Base-by-base conservation (phyloP, 2,888 invertebrate species). In the Tipula lateralis region DNA sequence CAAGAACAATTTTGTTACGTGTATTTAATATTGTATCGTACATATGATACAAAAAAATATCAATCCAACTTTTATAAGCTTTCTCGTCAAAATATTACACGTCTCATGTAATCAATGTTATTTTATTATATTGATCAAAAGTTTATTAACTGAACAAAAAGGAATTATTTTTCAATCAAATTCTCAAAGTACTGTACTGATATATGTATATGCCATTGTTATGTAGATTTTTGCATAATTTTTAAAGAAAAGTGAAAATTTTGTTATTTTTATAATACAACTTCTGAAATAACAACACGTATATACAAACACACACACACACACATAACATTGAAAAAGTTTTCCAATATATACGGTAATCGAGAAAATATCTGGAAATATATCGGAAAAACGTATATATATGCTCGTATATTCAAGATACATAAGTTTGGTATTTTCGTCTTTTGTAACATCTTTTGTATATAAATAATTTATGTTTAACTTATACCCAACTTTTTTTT, bases 51-150 rank as follows among this genome's bases (percentile, higher is more conserved):
- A 66, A 9, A 66, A 66, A 66, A 66, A 66, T 24, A 66, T 24
- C 66, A 66, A 66, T 66, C 24, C 24, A 66, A 66, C 66, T 66
- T 66, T 66, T 24, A 24, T 66, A 24, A 66, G 66, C 66, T 44
- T 66, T 50, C 24, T 66, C 24, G 66, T 66, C 19, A 66, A 24
- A 66, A 66, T 24, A 66, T 66, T 66, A 66, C 66, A 9, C 24
- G 24, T 66, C 24, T 66, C 66, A 66, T 66, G 66, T 66, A 66
- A 66, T 66, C 66, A 66, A 66, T 66, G 66, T 66, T n/a, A n/a
- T n/a, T n/a, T 66, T 66, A 50, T 66, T 66, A 66, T 66, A 66
- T 66, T 66, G 66, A 66, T 66, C 66, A 66, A 66, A 66, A 66
- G 24, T 66, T 66, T 66, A 66, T 66, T 24, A 66, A 66, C 66